Conservation (phyloP, 2,113 vertebrate species). For the Actenoides hombroni region DNA sequence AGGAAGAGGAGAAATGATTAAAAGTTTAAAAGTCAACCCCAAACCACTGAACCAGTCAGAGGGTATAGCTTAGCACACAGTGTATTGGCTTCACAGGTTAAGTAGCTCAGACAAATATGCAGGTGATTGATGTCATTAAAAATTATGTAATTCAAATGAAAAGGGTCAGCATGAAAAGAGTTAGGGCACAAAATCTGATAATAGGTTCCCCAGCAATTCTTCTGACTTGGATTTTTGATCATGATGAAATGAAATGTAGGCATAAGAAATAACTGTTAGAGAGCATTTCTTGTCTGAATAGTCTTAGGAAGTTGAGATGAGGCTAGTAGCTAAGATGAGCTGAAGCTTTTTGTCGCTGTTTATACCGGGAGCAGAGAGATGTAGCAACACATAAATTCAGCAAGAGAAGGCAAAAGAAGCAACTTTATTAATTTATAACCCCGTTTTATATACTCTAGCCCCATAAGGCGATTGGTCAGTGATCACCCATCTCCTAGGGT, state of each 20-base stretch:
- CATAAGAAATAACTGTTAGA: neutral
- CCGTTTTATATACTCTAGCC: no score
- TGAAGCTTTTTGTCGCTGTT: neutral
- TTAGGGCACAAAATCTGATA: neutral
- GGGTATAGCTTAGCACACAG: neutral
- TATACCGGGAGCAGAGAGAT: no score
- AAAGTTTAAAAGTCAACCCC: neutral
- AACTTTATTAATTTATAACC: no score
- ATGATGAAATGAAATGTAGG: neutral
- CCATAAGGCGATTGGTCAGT: no score
- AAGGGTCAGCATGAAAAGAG: neutral
- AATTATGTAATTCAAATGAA: neutral
- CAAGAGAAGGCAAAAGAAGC: no score
- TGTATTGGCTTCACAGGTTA: neutral
- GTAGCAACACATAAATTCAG: no score
- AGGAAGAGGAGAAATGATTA: neutral
- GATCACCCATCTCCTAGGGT: no score
- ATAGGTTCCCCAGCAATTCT: neutral
- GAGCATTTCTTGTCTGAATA: neutral
- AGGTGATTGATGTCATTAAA: neutral
- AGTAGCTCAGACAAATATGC: neutral
- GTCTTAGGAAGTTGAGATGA: neutral
- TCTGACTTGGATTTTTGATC: neutral
- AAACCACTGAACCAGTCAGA: neutral
- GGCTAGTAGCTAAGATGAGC: neutral